Percentiles rank a stretch among this genome's conserved stretches.
Evolutionary conservation across 2,888 invertebrate genomes (phyloP).

Genomic region (Halictus quadricinctus): DNA sequence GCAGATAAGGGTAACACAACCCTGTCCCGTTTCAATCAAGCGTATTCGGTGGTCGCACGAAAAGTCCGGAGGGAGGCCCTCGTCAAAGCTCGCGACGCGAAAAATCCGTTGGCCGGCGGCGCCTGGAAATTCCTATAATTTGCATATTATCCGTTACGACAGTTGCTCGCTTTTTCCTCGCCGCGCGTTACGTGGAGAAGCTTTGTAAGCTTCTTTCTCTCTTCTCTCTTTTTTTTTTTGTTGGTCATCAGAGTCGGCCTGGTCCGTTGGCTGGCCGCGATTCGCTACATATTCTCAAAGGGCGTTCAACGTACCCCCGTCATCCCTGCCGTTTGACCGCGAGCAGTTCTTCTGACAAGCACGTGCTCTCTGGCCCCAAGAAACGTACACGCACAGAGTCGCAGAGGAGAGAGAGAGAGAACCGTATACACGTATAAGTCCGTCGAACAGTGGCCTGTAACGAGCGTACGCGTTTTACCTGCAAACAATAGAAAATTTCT

Average conservation of each 20-base stretch:
- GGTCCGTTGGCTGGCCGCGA: constrained; percentile 67
- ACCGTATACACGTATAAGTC: background rate
- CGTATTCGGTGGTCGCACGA: constrained; percentile 1
- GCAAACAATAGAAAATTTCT: constrained; percentile 72
- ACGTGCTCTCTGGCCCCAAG: constrained; percentile 44
- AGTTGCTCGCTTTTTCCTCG: constrained; percentile 64
- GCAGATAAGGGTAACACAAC: background rate
- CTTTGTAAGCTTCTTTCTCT: constrained; percentile 45
- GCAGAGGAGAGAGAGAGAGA: background rate
- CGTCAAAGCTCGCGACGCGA: constrained; percentile 30
- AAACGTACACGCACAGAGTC: constrained; percentile 17
- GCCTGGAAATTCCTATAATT: constrained; percentile 65
- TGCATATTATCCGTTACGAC: constrained; percentile 76
- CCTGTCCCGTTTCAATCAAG: background rate
- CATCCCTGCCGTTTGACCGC: constrained; percentile 66
- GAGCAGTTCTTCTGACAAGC: constrained; percentile 55
- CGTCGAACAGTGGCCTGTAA: constrained; percentile 70
- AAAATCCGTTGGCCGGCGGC: constrained; percentile 60
- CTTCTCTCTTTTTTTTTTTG: constrained; percentile 16
- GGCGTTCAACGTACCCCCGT: constrained; percentile 64
- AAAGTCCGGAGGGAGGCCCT: background rate
- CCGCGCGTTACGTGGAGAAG: constrained; percentile 47
- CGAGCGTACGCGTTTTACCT: constrained; percentile 74
- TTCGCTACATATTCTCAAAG: constrained; percentile 76
- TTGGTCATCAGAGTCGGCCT: constrained; percentile 67